These are phyloP conservation scores for Omphaloscelis lunosa DNA, from an alignment of 2,888 invertebrate genomes.

Conservation along the genomic window DNA sequence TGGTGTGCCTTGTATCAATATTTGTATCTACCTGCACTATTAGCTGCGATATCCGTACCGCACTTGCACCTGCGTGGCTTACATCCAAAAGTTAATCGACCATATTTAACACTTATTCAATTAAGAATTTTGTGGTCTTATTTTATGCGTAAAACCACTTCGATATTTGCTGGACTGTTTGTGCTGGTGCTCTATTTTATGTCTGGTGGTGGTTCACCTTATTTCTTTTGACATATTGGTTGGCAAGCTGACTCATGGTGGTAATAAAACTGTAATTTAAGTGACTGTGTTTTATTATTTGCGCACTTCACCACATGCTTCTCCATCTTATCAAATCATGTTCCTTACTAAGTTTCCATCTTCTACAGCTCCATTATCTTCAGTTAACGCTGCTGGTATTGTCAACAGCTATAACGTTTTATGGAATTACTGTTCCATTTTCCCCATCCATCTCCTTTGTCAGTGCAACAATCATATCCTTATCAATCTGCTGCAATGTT, in stretches of 20 bases:
- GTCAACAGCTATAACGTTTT: neutral
- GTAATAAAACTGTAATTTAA: neutral
- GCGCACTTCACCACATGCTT: neutral
- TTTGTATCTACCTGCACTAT: slow-evolving; percentile 74
- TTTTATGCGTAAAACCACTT: neutral
- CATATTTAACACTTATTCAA: slow-evolving; percentile 34
- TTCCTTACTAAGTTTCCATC: neutral
- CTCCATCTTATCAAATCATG: neutral
- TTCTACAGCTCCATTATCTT: no score
- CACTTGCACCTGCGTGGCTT: slow-evolving; percentile 38
- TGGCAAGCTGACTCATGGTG: no score
- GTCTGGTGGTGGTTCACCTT: neutral
- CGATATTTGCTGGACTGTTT: neutral
- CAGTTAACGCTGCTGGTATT: neutral
- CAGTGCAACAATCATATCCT: slow-evolving; percentile 52
- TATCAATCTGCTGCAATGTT: slow-evolving; percentile 64
- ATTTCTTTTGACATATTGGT: neutral
- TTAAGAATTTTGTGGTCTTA: slow-evolving; percentile 21
- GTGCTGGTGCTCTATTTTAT: neutral
- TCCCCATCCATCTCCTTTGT: slow-evolving; percentile 5
- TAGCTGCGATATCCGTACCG: slow-evolving; percentile 68
- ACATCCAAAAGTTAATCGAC: slow-evolving; percentile 41
- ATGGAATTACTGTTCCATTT: slow-evolving; percentile 19
- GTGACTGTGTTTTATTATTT: neutral
- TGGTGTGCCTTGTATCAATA: slow-evolving; percentile 67